Evolutionary conservation across 2,113 vertebrate genomes (phyloP).

Genomic region (Ptilonorhynchus violaceus): DNA sequence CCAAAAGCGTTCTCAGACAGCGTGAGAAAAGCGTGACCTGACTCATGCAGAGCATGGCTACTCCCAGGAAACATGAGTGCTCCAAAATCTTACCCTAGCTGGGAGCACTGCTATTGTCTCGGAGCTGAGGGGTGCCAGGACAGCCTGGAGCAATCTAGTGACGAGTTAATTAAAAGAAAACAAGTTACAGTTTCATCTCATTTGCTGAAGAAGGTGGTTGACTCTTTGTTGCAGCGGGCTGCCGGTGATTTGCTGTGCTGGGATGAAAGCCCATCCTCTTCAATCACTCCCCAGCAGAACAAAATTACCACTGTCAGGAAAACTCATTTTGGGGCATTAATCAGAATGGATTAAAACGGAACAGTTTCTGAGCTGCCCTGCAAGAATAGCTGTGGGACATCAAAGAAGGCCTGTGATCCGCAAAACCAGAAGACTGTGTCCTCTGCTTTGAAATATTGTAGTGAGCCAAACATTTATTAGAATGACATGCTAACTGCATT

Average conservation of each 20-base stretch:
- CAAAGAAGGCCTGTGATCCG: constrained; percentile 6
- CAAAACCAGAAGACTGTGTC: background rate
- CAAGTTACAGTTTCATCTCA: constrained; percentile 34
- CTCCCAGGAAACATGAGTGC: background rate
- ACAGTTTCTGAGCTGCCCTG: background rate
- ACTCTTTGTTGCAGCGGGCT: background rate
- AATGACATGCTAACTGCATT: background rate
- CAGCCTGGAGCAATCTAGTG: background rate
- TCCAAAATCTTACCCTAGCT: background rate
- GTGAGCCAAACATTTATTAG: background rate
- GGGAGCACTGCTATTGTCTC: constrained; percentile 32
- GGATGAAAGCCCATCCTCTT: constrained; percentile 36
- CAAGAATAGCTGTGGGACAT: constrained; percentile 21
- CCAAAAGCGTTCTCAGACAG: background rate
- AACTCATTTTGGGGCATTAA: constrained; percentile 57
- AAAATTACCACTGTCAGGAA: constrained; percentile 28
- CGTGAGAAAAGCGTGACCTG: constrained; percentile 53
- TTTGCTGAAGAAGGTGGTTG: constrained; percentile 1
- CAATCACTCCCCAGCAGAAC: background rate
- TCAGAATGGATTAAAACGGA: constrained; percentile 55
- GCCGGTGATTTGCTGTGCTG: background rate
- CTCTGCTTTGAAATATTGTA: constrained; percentile 5
- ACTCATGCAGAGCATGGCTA: background rate
- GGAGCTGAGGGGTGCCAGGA: background rate
- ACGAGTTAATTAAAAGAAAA: constrained; percentile 70